Percentiles rank a stretch among this genome's conserved stretches.
Evolutionary conservation across 2,888 invertebrate species (phyloP).

Genomic region (Bombylius discolor): DNA sequence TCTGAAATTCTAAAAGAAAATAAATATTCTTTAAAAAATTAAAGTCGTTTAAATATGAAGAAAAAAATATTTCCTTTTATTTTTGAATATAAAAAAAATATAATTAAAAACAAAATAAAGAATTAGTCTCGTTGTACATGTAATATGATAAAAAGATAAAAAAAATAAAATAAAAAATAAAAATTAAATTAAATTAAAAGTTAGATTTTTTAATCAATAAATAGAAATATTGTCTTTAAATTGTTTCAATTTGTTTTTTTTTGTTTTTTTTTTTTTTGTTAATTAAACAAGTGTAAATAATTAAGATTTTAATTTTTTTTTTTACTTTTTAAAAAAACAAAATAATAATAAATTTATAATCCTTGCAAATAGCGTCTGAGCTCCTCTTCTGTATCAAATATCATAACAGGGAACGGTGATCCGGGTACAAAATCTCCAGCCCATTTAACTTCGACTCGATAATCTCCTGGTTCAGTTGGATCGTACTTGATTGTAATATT

Average conservation of each 20-base stretch:
- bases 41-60: too few species aligned
- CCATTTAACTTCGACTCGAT: constrained; percentile 95
- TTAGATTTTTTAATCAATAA: too few species aligned
- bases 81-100: too few species aligned
- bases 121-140: not conserved
- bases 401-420: constrained; percentile 97
- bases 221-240: too few species aligned
- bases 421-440: constrained; percentile 96
- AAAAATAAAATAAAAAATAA: not conserved
- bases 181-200: not conserved
- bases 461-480: constrained; percentile 97
- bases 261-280: too few species aligned
- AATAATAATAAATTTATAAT: constrained; percentile 11
- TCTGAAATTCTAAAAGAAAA: too few species aligned
- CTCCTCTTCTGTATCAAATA: constrained; percentile 97
- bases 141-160: not conserved
- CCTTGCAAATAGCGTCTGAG: constrained; percentile 53
- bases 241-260: too few species aligned
- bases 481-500: constrained; percentile 52
- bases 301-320: too few species aligned
- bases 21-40: too few species aligned
- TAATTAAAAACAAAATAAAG: not conserved
- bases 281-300: too few species aligned
- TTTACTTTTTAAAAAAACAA: not conserved
- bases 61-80: too few species aligned